These are phyloP conservation scores for Sterrhoptilus dennistouni DNA, from an alignment of 2,113 vertebrate genomes.

Conservation along the genomic window DNA sequence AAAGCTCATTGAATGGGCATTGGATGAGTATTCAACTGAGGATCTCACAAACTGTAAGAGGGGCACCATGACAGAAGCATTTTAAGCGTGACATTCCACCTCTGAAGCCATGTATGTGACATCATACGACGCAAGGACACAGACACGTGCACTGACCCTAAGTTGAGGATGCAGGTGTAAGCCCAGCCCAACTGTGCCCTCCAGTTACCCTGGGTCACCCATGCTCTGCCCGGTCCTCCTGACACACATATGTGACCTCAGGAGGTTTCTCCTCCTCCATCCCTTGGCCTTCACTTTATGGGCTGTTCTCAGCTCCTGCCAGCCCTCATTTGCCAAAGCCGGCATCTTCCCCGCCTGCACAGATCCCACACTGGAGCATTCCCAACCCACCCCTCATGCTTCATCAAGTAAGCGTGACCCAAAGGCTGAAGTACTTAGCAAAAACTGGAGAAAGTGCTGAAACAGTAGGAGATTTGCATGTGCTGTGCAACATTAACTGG, in stretches of 20 bases:
- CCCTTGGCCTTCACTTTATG: not conserved
- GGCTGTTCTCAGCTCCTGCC: not conserved
- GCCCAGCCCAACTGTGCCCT: not conserved
- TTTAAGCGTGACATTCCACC: not conserved
- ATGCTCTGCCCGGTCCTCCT: accelerated
- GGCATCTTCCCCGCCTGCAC: not conserved
- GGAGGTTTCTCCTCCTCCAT: not conserved
- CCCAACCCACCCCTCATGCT: not conserved
- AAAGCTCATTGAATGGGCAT: not conserved
- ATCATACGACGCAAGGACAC: not conserved
- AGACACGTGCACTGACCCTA: not conserved
- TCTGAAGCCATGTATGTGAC: not conserved
- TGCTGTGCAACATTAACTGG: not conserved
- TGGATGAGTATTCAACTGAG: not conserved
- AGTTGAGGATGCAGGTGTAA: not conserved
- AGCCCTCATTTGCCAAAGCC: not conserved
- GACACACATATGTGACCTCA: not conserved
- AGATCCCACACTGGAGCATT: not conserved
- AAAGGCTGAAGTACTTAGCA: not conserved
- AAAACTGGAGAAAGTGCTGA: not conserved
- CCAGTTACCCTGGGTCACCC: not conserved
- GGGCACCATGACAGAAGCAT: not conserved
- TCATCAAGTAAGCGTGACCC: not conserved
- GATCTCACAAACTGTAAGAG: not conserved
- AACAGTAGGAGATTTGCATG: not conserved